A percentile compares a stretch with the other conserved stretches of the same genome.
Conservation (phyloP, 2,888 invertebrate species). For the Cephus rjabovi region DNA sequence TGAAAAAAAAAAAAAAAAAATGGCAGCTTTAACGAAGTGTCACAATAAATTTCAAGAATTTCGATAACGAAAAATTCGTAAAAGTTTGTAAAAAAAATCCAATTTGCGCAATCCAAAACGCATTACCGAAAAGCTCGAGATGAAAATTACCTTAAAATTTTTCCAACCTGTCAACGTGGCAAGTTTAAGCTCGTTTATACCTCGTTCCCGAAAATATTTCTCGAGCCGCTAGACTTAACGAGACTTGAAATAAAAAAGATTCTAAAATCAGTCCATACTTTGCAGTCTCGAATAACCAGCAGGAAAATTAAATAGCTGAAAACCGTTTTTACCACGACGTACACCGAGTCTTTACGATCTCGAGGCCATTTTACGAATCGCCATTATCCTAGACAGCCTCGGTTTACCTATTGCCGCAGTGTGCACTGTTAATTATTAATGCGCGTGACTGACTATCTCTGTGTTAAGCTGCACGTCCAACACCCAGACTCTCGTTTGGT, state of each 20-base stretch:
- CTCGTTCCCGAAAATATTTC: background rate
- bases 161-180: background rate
- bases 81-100: background rate
- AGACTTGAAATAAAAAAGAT: background rate
- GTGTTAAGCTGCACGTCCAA: background rate
- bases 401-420: constrained; percentile 23
- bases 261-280: background rate
- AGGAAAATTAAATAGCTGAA: background rate
- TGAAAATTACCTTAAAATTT: background rate
- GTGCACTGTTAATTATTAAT: constrained; percentile 25
- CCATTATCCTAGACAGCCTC: constrained; percentile 18
- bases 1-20: too few relatives aligned
- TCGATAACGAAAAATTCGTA: background rate
- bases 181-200: background rate
- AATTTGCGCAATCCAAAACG: background rate
- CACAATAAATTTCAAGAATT: background rate
- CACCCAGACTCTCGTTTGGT: background rate
- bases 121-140: background rate
- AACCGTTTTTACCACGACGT: background rate
- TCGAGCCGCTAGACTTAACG: background rate
- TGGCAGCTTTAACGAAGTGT: too few relatives aligned
- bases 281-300: background rate
- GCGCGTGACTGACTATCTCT: background rate
- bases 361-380: constrained; percentile 23
- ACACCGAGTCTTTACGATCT: background rate